Evolutionary conservation across 2,797 vertebrate genomes (phyloP).

Genomic region (Danio choprae): DNA sequence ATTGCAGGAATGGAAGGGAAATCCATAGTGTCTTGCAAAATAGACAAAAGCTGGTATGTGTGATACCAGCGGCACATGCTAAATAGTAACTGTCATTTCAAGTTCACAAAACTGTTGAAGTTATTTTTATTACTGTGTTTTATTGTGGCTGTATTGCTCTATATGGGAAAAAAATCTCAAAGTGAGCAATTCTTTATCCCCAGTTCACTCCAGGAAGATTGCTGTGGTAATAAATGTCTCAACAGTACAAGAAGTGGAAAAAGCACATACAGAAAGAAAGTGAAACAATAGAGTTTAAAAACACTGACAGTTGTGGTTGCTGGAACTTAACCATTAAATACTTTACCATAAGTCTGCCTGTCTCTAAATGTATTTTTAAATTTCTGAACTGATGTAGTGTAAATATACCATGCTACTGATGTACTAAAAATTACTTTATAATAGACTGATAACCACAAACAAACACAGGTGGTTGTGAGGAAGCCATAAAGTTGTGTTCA

Average conservation of each 20-base stretch:
- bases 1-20: constrained; percentile 31
- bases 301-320: too few species aligned
- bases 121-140: constrained; percentile 8
- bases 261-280: too few species aligned
- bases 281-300: too few species aligned
- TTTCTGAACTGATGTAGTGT: too few species aligned
- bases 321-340: too few species aligned
- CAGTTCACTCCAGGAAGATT: not conserved
- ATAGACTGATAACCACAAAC: not conserved
- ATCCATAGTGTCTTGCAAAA: constrained; percentile 17
- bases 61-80: not conserved
- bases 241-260: not conserved
- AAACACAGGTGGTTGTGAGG: not conserved
- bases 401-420: too few species aligned
- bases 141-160: not conserved
- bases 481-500: not conserved
- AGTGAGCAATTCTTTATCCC: not conserved
- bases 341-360: too few species aligned
- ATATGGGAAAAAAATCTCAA: too few species aligned
- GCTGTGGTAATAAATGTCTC: not conserved
- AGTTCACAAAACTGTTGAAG: not conserved
- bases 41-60: not conserved
- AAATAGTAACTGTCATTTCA: not conserved
- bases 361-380: too few species aligned
- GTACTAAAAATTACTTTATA: not conserved